Evolutionary conservation across 2,113 vertebrate genomes (phyloP).

Genomic region (Euleptes europaea): DNA sequence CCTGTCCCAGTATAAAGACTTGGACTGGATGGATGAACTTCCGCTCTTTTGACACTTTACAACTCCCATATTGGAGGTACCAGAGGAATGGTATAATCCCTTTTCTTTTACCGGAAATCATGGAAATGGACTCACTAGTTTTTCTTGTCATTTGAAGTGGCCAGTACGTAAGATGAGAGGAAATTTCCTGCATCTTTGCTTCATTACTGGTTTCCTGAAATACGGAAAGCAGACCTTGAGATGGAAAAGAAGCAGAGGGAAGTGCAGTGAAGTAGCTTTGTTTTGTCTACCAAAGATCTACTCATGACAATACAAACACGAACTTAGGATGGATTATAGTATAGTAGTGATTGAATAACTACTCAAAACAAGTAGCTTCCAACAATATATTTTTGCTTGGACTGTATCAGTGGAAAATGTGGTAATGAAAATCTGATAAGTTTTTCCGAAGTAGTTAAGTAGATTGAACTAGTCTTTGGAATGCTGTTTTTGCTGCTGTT

Average conservation of each 20-base stretch:
- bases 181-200: conserved; percentile 35
- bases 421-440: fast-evolving
- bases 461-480: conserved; percentile 25
- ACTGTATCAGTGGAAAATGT: background rate
- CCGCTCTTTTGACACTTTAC: background rate
- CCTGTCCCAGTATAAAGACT: background rate
- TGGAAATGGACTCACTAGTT: background rate
- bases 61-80: background rate
- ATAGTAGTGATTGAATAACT: background rate
- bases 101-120: conserved; percentile 11
- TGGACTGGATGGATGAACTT: background rate
- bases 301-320: background rate
- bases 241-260: background rate
- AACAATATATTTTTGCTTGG: background rate
- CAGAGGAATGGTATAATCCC: background rate
- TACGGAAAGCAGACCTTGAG: conserved; percentile 6
- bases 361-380: background rate
- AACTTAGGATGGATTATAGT: background rate
- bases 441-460: conserved; percentile 8
- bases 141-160: background rate
- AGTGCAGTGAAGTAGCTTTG: background rate
- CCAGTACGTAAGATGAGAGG: conserved; percentile 21
- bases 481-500: conserved; percentile 14
- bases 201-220: background rate
- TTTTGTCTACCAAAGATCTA: background rate